A percentile compares a stretch with the other conserved stretches of the same genome.
Evolutionary conservation across 2,888 invertebrate species (phyloP).

Genomic region (Clivina fossor): DNA sequence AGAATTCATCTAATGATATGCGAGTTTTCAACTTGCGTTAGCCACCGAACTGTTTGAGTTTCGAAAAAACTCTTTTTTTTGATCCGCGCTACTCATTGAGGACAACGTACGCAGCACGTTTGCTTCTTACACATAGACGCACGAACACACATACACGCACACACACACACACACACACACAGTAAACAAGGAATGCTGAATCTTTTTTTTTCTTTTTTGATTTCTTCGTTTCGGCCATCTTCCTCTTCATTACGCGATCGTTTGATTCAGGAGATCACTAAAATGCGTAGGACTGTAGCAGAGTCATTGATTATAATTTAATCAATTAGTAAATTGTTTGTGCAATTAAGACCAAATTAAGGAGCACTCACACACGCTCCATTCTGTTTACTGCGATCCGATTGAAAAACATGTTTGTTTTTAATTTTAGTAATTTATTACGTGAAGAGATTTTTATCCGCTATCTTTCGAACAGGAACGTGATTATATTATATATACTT

Average conservation of each 20-base stretch:
- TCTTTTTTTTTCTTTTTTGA: constrained; percentile 7
- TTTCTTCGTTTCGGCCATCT: constrained; percentile 8
- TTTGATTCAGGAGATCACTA: too few relatives aligned
- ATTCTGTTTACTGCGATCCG: constrained; percentile 9
- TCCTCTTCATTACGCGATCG: too few relatives aligned
- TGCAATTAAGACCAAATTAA: constrained; percentile 33
- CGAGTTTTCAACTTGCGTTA: constrained; percentile 17
- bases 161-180: neutral
- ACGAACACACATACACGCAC: neutral
- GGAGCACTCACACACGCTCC: constrained; percentile 11
- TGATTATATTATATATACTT: too few relatives aligned
- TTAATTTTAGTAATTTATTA: constrained; percentile 33
- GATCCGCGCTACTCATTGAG: constrained; percentile 19
- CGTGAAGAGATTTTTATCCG: constrained; percentile 9
- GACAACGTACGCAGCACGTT: constrained; percentile 15
- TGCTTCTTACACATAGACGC: too few relatives aligned
- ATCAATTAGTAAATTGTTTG: constrained; percentile 33
- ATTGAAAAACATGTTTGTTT: constrained; percentile 31
- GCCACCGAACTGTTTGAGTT: too few relatives aligned
- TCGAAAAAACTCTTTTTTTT: too few relatives aligned
- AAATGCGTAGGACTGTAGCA: constrained; percentile 25
- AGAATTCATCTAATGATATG: constrained; percentile 24
- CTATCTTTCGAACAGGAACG: too few relatives aligned
- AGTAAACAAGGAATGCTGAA: constrained; percentile 14
- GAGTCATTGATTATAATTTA: constrained; percentile 27